Conservation (phyloP, 1,140 invertebrate genomes). For the Triops longicaudatus region DNA sequence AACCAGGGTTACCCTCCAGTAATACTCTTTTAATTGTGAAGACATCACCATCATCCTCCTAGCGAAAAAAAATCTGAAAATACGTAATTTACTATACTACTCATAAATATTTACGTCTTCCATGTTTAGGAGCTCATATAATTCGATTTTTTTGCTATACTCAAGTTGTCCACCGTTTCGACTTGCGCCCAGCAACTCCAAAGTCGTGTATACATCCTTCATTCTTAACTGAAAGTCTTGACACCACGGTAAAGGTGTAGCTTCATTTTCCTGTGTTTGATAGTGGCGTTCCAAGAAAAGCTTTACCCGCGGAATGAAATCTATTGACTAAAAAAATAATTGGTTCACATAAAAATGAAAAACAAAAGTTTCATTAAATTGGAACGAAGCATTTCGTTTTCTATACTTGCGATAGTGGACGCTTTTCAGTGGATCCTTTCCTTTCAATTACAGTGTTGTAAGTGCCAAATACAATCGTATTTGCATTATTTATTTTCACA, state of each 20-base stretch:
- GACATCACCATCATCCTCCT: background rate
- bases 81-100: background rate
- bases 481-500: background rate
- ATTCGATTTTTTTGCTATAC: background rate
- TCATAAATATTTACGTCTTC: background rate
- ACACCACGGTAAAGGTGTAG: background rate
- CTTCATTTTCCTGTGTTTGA: background rate
- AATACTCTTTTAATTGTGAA: background rate
- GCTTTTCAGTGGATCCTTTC: background rate
- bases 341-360: background rate
- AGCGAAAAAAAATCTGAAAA: too few relatives aligned
- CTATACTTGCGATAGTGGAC: background rate
- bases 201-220: background rate
- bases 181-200: background rate
- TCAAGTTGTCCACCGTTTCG: background rate
- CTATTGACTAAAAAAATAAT: background rate
- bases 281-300: background rate
- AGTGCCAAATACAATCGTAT: background rate
- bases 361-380: background rate
- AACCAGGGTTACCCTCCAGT: conserved; percentile 32
- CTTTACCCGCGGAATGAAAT: background rate
- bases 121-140: background rate
- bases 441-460: background rate
- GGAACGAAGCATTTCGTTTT: background rate
- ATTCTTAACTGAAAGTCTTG: background rate